These are phyloP conservation scores for Dusona sp. DNA, from an alignment of 2,888 invertebrate genomes.

Conservation along the genomic window DNA sequence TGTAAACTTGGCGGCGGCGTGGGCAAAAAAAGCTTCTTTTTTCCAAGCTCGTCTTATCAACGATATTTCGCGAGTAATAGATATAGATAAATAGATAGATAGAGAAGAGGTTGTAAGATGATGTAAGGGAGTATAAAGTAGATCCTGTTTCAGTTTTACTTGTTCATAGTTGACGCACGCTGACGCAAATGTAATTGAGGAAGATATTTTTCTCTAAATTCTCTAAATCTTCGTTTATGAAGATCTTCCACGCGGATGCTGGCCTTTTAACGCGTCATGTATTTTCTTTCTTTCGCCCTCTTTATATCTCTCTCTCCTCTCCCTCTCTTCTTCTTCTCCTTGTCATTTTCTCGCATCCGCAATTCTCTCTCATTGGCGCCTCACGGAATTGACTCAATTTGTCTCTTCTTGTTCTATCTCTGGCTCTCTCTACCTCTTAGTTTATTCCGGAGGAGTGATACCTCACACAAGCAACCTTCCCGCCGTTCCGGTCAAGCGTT, in stretches of 20 bases:
- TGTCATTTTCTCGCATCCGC: slow-evolving; percentile 11
- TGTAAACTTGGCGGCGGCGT: slow-evolving; percentile 11
- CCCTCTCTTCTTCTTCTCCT: background rate
- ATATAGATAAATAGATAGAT: slow-evolving; percentile 10
- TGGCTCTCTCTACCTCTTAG: background rate
- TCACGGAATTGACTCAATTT: slow-evolving; percentile 57
- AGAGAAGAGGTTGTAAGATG: background rate
- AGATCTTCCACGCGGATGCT: slow-evolving; percentile 9
- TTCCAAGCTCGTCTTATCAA: slow-evolving; percentile 41
- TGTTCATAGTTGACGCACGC: slow-evolving; percentile 30
- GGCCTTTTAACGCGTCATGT: background rate
- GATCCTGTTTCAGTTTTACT: slow-evolving; percentile 52
- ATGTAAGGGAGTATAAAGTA: slow-evolving; percentile 43
- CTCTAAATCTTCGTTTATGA: slow-evolving; percentile 7
- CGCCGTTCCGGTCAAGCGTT: slow-evolving; percentile 52
- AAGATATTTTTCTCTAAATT: slow-evolving; percentile 32
- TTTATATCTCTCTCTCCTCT: slow-evolving; percentile 10
- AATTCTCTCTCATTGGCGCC: slow-evolving; percentile 19
- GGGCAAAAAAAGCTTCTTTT: slow-evolving; percentile 18
- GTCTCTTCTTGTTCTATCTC: slow-evolving; percentile 29
- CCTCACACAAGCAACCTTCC: slow-evolving; percentile 19
- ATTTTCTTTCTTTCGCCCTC: background rate
- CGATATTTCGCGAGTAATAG: slow-evolving; percentile 35
- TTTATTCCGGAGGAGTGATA: background rate
- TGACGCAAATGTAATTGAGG: slow-evolving; percentile 62